Evolutionary conservation across 2,797 vertebrate species (phyloP).

Genomic region (Lacerta viridis): DNA sequence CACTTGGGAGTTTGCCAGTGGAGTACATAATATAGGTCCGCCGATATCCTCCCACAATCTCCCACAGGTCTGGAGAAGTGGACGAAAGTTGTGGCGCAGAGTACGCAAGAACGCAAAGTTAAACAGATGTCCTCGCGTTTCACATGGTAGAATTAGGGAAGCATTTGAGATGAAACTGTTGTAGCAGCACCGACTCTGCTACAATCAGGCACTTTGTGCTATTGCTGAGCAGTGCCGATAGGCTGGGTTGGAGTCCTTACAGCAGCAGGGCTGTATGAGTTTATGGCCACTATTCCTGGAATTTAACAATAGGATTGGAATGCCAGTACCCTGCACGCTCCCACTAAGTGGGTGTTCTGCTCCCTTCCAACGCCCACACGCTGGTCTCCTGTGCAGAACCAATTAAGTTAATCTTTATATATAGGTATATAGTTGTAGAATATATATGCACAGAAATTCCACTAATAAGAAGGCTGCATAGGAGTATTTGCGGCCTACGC

Average conservation of each 20-base stretch:
- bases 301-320: conserved; percentile 29
- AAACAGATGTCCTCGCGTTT: conserved; percentile 38
- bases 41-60: conserved; percentile 23
- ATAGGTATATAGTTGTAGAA: not conserved
- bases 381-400: not conserved
- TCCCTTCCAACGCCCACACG: not conserved
- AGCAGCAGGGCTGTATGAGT: conserved; percentile 41
- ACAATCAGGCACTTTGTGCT: not conserved
- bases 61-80: conserved; percentile 9
- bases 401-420: conserved; percentile 47
- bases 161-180: conserved; percentile 34
- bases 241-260: conserved; percentile 19
- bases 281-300: not conserved
- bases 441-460: not conserved
- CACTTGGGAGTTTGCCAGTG: conserved; percentile 23
- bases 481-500: not conserved
- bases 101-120: conserved; percentile 16
- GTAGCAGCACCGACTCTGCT: conserved; percentile 16
- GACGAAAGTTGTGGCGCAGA: conserved; percentile 3
- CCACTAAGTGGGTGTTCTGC: conserved; percentile 49
- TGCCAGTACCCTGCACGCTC: not conserved
- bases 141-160: conserved; percentile 3
- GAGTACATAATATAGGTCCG: conserved; percentile 13
- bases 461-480: conserved; percentile 24
- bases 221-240: conserved; percentile 24